Conservation (phyloP, 2,797 vertebrate genomes). For the Oophaga sylvatica region DNA sequence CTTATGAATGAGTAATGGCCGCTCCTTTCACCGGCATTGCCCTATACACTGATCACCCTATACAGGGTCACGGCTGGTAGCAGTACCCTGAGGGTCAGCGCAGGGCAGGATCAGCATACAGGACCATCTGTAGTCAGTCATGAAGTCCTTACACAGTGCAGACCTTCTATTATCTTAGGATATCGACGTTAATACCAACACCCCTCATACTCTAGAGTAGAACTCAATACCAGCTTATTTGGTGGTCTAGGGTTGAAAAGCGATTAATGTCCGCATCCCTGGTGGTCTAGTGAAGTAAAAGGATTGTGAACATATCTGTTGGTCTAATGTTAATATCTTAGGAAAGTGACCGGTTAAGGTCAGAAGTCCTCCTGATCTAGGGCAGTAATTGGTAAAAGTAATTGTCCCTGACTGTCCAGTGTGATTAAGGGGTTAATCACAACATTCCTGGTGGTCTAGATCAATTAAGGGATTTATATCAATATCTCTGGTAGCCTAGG, state of each 20-base stretch:
- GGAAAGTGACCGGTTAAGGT: background rate
- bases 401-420: no score
- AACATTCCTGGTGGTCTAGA: no score
- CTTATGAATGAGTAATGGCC: slow-evolving; percentile 44
- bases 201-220: background rate
- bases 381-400: background rate
- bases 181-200: background rate
- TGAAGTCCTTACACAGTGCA: no score
- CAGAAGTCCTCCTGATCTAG: background rate
- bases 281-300: background rate
- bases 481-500: background rate
- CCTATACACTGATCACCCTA: background rate
- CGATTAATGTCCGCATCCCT: background rate
- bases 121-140: no score
- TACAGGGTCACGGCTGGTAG: background rate
- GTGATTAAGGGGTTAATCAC: no score
- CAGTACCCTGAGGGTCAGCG: no score
- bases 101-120: no score
- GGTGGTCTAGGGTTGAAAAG: background rate
- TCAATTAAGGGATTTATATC: background rate
- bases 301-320: background rate
- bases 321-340: background rate
- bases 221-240: no score
- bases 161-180: no score
- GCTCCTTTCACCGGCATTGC: background rate